Conservation (phyloP, 23 tunicate species). For the Phallusia fumigata region DNA sequence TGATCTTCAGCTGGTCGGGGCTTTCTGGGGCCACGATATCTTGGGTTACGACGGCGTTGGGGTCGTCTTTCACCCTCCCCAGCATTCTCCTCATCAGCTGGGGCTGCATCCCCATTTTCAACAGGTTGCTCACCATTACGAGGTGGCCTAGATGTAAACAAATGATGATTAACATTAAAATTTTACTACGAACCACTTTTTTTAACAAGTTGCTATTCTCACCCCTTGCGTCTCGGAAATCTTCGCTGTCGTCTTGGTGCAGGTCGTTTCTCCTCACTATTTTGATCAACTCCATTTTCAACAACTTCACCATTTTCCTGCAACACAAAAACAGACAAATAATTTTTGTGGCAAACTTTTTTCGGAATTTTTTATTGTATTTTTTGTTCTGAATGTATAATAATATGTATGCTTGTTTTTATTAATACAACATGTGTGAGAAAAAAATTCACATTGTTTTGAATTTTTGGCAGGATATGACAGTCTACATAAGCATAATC, state of each 20-base stretch:
- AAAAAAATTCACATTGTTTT: too few relatives aligned
- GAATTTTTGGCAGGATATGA: too few relatives aligned
- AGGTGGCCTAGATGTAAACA: background rate
- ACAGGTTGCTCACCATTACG: background rate
- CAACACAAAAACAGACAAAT: background rate
- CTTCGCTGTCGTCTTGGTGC: constrained; percentile 35
- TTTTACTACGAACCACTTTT: too few relatives aligned
- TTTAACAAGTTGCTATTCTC: background rate
- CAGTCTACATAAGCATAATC: too few relatives aligned
- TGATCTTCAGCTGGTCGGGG: constrained; percentile 18
- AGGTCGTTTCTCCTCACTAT: constrained; percentile 28
- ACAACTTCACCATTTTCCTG: constrained; percentile 33
- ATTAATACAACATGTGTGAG: too few relatives aligned
- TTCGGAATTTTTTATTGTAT: too few relatives aligned
- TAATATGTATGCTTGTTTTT: too few relatives aligned
- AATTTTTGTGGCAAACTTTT: too few relatives aligned
- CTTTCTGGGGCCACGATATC: constrained; percentile 24
- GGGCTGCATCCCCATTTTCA: constrained; percentile 35
- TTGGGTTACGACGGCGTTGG: constrained; percentile 16
- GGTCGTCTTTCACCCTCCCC: constrained; percentile 45
- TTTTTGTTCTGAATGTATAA: too few relatives aligned
- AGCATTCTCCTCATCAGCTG: constrained; percentile 30
- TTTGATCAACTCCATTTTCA: constrained; percentile 38
- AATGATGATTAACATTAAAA: too few relatives aligned
- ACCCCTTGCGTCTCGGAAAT: constrained; percentile 19